Evolutionary conservation across 2,797 vertebrate species (phyloP).

Genomic region (Streptopelia turtur): DNA sequence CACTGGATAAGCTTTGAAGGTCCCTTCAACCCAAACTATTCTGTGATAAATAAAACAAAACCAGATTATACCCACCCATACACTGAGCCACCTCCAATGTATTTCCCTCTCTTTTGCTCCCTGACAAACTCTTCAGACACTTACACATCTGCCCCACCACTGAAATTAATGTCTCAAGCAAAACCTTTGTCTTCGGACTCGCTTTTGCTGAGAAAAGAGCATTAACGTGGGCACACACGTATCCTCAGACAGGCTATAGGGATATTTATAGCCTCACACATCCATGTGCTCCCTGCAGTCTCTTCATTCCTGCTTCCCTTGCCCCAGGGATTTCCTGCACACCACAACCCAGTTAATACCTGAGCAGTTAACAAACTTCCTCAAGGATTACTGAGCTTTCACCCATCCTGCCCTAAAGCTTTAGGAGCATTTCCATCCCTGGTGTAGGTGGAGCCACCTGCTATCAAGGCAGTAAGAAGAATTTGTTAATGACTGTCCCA

Average conservation of each 20-base stretch:
- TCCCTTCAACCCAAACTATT: too few relatives aligned
- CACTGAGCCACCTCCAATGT: neutral
- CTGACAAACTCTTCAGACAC: neutral
- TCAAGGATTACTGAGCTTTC: constrained; percentile 4
- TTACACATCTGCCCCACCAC: neutral
- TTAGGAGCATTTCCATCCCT: constrained; percentile 3
- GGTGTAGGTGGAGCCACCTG: constrained; percentile 49
- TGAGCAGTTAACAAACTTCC: neutral
- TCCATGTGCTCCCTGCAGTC: neutral
- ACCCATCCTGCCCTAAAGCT: neutral
- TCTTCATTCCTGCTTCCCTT: neutral
- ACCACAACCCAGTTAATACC: neutral
- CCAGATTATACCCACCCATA: neutral
- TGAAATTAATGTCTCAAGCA: neutral
- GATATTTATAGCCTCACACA: neutral
- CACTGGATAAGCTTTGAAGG: too few relatives aligned
- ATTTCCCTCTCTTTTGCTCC: neutral
- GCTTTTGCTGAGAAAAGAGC: neutral
- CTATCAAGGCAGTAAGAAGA: neutral
- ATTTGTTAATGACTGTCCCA: constrained; percentile 38
- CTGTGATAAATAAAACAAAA: too few relatives aligned
- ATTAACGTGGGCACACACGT: fast-evolving
- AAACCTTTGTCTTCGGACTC: neutral
- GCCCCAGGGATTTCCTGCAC: neutral
- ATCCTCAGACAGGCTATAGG: neutral